These are phyloP conservation scores for Ferrisia virgata DNA, from an alignment of 2,888 invertebrate species.

Conservation along the genomic window DNA sequence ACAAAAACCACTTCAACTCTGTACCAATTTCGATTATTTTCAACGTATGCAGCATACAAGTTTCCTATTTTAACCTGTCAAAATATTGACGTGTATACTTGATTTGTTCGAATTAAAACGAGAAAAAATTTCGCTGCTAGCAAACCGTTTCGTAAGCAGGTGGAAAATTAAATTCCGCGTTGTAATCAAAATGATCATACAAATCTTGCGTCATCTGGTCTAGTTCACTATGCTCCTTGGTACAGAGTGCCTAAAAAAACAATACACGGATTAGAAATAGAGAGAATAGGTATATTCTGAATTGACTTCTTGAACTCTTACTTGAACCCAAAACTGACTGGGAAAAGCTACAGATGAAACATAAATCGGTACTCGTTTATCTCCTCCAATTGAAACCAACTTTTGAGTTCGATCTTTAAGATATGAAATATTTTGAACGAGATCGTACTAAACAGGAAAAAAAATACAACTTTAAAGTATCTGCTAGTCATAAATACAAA, in stretches of 20 bases:
- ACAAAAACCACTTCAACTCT: conserved; percentile 1
- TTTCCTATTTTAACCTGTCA: conserved; percentile 26
- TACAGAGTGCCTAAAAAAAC: neutral
- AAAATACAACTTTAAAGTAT: neutral
- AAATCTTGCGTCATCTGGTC: conserved; percentile 35
- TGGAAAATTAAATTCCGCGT: neutral
- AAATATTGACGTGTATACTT: neutral
- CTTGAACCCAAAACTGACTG: conserved; percentile 34
- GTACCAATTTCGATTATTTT: conserved; percentile 22
- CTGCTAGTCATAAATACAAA: neutral
- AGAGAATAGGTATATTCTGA: neutral
- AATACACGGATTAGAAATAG: neutral
- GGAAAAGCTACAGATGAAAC: conserved; percentile 33
- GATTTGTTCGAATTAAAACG: neutral
- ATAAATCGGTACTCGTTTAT: conserved; percentile 33
- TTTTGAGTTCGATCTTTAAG: conserved; percentile 11
- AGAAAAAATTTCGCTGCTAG: too few species aligned
- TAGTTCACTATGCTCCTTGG: conserved; percentile 33
- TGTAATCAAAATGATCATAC: neutral
- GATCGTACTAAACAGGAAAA: neutral
- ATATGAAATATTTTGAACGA: neutral
- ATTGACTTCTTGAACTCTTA: neutral
- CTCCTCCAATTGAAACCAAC: neutral
- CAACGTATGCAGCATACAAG: neutral
- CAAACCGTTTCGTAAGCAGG: neutral